Evolutionary conservation across 2,113 vertebrate species (phyloP), one percentile per base, ranked within the genome.

Genomic region (Hepsetus odoe): DNA sequence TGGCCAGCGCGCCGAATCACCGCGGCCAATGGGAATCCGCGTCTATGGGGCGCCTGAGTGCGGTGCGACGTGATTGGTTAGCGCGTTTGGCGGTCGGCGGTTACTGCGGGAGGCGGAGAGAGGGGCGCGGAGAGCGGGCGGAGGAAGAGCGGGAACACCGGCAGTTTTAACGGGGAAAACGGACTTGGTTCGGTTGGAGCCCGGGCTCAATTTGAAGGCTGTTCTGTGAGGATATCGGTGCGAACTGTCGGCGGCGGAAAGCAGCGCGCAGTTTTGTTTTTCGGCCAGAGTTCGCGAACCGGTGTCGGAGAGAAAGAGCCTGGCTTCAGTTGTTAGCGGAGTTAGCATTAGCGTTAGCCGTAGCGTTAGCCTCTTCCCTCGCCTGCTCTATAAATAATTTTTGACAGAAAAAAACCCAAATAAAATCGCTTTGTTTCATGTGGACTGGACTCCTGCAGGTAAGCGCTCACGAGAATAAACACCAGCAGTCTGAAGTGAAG

Each of bases 31-130:
- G 42, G 11, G 0, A 42, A 0, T 2, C 0, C 42, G 2, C 13
- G 22, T 84, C 73, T 87, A 67, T 90, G 0, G 38, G 22, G 9
- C 8, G 18, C 4, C 0, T 28, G 1, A 91, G 71, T 71, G 61
- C 83, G 62, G 70, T 9, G 6, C 0, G 5, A 26, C 76, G 24
- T 70, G 86, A 92, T 93, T 92, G 91, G 92, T 4, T 26, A 1
- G 58, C 80, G 33, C 68, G 87, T 93, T 94, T 94, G 91, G 92
- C 93, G 93, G 92, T 90, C 91, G 89, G 90, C 85, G 87, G 84
- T 82, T 81, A 83, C n/a, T 72, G 82, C 85, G 72, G 86, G 90
- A 88, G 89, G 90, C 88, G 91, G 90, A 71, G 87, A 78, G 61
- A 73, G 71, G 74, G 49, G n/a, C 77, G 80, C 83, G 65, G 68